Conservation (phyloP, 1,140 invertebrate genomes). For the Lepidurus couesii region DNA sequence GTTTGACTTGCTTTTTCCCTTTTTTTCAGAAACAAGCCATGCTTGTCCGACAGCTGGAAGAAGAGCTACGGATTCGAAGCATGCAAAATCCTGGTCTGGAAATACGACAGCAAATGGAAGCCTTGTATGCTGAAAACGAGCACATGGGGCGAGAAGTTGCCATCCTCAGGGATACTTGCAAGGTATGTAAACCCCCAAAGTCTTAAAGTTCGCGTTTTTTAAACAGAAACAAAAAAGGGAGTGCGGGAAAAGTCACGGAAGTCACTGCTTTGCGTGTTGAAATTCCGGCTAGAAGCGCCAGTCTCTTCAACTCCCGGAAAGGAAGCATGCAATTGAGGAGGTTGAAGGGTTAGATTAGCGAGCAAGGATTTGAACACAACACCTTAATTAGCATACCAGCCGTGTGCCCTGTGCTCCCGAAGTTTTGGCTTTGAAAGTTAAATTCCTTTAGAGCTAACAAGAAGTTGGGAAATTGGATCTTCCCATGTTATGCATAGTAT, state of each 20-base stretch:
- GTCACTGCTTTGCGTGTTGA: neutral
- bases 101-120: conserved; percentile 85
- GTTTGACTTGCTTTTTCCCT: conserved; percentile 32
- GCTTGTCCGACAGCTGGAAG: conserved; percentile 84
- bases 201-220: neutral
- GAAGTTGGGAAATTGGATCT: too few species aligned
- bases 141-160: conserved; percentile 90
- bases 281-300: conserved; percentile 13
- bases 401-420: too few species aligned
- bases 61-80: conserved; percentile 75
- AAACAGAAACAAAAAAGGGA: neutral
- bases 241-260: neutral
- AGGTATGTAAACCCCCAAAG: conserved; percentile 53
- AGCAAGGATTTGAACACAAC: too few species aligned
- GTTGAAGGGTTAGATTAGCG: too few species aligned
- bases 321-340: too few species aligned
- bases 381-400: too few species aligned
- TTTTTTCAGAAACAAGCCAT: conserved; percentile 86
- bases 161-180: conserved; percentile 89
- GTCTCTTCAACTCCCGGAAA: conserved; percentile 23
- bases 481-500: too few species aligned
- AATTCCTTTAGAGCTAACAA: too few species aligned
- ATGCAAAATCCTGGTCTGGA: conserved; percentile 76
- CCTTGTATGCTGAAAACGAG: conserved; percentile 87
- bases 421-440: too few species aligned